These are phyloP conservation scores for Adelges cooleyi DNA, from an alignment of 1,140 invertebrate genomes.

Conservation along the genomic window DNA sequence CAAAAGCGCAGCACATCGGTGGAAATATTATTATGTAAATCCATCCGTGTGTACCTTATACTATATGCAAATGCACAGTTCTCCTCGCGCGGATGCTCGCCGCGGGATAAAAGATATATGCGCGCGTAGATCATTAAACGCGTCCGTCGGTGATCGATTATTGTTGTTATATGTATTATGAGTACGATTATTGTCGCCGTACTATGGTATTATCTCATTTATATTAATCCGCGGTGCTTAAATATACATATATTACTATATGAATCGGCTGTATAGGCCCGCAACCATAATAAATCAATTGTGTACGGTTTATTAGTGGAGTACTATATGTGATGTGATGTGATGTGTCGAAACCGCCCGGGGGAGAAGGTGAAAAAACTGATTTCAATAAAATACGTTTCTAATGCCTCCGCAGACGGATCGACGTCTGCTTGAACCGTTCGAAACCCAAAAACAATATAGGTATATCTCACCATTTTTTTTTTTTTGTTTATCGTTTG, in stretches of 20 bases:
- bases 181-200: conserved; percentile 5
- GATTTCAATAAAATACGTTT: conserved; percentile 24
- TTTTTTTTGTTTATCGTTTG: too few relatives aligned
- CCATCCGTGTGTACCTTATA: too few relatives aligned
- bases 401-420: background rate
- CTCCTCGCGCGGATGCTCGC: background rate
- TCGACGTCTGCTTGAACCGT: background rate
- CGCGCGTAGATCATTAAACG: conserved; percentile 3
- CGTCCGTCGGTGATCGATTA: conserved; percentile 18
- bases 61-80: background rate
- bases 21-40: conserved; percentile 21
- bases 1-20: background rate
- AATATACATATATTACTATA: too few relatives aligned
- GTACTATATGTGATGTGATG: background rate
- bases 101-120: too few relatives aligned
- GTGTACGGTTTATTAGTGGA: conserved; percentile 26
- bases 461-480: too few relatives aligned
- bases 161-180: too few relatives aligned
- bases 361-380: conserved; percentile 3
- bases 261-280: too few relatives aligned
- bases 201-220: conserved; percentile 11
- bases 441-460: too few relatives aligned
- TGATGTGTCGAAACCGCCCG: background rate
- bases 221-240: conserved; percentile 13
- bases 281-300: conserved; percentile 28